A percentile compares a stretch with the other conserved stretches of the same genome.
These are phyloP conservation scores for Hydra vulgaris DNA, from an alignment of 30 jellyfish, hydroid and myxozoan species.

Conservation along the genomic window DNA sequence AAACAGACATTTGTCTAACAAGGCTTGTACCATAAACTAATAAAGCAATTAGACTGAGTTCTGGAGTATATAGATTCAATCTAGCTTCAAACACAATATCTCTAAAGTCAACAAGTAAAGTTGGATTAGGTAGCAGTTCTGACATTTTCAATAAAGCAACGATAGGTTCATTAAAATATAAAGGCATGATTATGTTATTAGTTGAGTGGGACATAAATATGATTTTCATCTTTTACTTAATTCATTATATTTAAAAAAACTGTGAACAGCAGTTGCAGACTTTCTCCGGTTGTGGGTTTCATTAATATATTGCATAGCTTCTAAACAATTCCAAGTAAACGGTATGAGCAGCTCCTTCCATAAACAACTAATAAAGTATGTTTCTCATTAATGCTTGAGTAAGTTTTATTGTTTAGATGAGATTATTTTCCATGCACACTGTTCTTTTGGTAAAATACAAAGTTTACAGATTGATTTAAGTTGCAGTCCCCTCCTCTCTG, in stretches of 20 bases:
- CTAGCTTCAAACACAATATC: constrained; percentile 1
- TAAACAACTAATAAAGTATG: neutral
- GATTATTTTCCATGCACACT: neutral
- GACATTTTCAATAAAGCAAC: neutral
- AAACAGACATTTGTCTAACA: neutral
- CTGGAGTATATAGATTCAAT: neutral
- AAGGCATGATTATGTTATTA: neutral
- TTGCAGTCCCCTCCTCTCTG: neutral
- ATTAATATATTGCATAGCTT: constrained; percentile 1
- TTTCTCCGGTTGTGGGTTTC: constrained; percentile 8
- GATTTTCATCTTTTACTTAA: neutral
- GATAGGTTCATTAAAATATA: constrained; percentile 1
- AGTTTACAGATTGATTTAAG: neutral
- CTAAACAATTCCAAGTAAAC: constrained; percentile 14
- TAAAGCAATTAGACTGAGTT: neutral
- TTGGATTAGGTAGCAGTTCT: neutral
- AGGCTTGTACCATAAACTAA: constrained; percentile 7
- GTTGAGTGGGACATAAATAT: neutral
- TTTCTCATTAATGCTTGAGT: neutral
- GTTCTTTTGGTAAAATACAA: neutral
- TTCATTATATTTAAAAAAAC: neutral
- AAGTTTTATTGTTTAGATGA: neutral
- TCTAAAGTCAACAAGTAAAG: neutral
- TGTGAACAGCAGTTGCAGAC: constrained; percentile 2
- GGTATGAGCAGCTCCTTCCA: constrained; percentile 7